Evolutionary conservation across 2,797 vertebrate genomes (phyloP).

Genomic region (Characodon lateralis): DNA sequence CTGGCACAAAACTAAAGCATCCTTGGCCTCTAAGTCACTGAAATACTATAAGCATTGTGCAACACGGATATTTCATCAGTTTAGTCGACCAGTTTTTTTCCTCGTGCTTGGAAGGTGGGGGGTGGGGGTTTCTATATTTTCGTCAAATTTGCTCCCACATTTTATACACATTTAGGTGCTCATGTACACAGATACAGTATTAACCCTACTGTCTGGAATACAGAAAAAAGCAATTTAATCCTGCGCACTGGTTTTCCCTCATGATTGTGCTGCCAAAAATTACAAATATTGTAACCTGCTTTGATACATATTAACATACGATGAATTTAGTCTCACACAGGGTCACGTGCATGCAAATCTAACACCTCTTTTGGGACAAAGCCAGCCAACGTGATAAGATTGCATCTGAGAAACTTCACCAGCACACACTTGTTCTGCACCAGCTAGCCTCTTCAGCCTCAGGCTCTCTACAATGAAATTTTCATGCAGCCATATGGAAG

Average conservation of each 20-base stretch:
- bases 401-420: conserved; percentile 32
- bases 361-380: conserved; percentile 37
- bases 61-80: no score
- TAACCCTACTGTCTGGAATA: neutral
- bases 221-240: conserved; percentile 1
- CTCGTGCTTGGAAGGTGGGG: no score
- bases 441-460: conserved; percentile 89
- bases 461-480: conserved; percentile 93
- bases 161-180: neutral
- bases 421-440: conserved; percentile 32
- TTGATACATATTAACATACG: conserved; percentile 1
- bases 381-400: conserved; percentile 37
- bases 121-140: no score
- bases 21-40: no score
- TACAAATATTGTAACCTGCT: conserved; percentile 26
- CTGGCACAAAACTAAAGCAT: no score
- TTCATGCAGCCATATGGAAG: conserved; percentile 98
- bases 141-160: no score
- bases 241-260: conserved; percentile 14
- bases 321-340: conserved; percentile 20
- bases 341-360: conserved; percentile 35
- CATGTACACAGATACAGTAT: neutral
- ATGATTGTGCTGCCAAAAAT: conserved; percentile 12
- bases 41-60: no score
- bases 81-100: no score